Conservation (phyloP, 2,797 vertebrate species). For the Hoplostethus atlanticus region DNA sequence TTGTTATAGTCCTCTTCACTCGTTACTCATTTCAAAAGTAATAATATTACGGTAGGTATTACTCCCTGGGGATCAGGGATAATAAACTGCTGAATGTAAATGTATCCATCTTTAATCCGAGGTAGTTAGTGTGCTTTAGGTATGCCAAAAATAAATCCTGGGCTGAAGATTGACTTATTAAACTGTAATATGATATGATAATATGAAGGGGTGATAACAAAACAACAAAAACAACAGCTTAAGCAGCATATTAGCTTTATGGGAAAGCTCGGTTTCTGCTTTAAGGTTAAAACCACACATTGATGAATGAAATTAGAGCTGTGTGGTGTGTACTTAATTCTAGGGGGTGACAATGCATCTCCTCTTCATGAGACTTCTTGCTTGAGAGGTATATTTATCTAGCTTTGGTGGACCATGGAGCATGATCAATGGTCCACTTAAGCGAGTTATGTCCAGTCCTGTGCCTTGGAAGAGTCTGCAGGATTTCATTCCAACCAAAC, state of each 20-base stretch:
- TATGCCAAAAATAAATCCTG: no score
- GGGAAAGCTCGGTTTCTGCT: conserved; percentile 14
- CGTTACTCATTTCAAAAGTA: no score
- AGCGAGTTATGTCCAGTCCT: conserved; percentile 16
- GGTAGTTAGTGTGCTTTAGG: no score
- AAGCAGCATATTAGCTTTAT: conserved; percentile 38
- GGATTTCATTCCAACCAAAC: conserved; percentile 34
- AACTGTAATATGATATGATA: no score
- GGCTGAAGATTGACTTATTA: no score
- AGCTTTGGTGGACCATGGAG: neutral
- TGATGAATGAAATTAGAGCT: conserved; percentile 58
- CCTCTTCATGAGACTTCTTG: conserved; percentile 13
- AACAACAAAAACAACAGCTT: neutral
- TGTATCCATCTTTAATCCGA: no score
- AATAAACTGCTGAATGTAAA: no score
- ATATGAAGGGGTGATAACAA: no score
- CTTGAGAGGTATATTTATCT: conserved; percentile 26
- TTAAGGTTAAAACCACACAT: conserved; percentile 36
- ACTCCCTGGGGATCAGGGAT: no score
- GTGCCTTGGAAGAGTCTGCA: conserved; percentile 20
- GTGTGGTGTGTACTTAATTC: conserved; percentile 40
- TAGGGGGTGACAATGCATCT: conserved; percentile 28
- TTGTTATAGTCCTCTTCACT: no score
- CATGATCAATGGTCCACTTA: conserved; percentile 27
- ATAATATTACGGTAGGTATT: no score